Conservation (phyloP, 2,797 vertebrate species). For the Lacerta agilis region DNA sequence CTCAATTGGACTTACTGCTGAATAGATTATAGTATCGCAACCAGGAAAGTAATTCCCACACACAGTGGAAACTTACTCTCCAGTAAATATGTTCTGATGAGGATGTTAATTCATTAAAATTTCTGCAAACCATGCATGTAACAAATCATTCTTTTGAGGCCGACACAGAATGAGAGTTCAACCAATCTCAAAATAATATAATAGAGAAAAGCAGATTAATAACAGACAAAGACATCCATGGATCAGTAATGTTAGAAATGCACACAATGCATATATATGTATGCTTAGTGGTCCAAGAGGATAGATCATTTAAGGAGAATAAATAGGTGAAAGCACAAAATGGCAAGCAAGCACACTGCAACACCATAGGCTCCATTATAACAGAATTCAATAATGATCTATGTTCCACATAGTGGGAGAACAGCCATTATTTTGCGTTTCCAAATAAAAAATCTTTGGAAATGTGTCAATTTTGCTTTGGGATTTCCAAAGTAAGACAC, state of each 20-base stretch:
- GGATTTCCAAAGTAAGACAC: too few relatives aligned
- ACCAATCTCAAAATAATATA: conserved; percentile 1
- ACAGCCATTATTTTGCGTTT: too few relatives aligned
- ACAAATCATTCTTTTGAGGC: conserved; percentile 15
- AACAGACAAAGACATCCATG: conserved; percentile 11
- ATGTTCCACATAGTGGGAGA: too few relatives aligned
- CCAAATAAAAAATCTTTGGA: too few relatives aligned
- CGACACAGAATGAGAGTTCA: conserved; percentile 1
- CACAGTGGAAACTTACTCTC: not conserved
- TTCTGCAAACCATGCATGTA: conserved; percentile 23
- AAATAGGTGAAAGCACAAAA: conserved; percentile 15
- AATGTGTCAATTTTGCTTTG: too few relatives aligned
- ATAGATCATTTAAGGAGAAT: conserved; percentile 23
- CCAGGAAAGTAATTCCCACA: not conserved
- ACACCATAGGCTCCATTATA: not conserved
- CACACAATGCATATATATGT: not conserved
- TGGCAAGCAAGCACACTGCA: not conserved
- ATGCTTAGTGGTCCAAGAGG: not conserved
- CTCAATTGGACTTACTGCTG: not conserved
- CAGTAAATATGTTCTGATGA: conserved; percentile 26
- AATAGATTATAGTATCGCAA: not conserved
- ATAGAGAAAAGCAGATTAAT: conserved; percentile 51
- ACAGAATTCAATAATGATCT: too few relatives aligned
- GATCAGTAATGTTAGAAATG: not conserved
- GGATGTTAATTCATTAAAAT: not conserved